A percentile compares a stretch with the other conserved stretches of the same genome.
phyloP scores from a whole-genome alignment of 2,888 invertebrate species.

The Tenthredo distinguenda region DNA sequence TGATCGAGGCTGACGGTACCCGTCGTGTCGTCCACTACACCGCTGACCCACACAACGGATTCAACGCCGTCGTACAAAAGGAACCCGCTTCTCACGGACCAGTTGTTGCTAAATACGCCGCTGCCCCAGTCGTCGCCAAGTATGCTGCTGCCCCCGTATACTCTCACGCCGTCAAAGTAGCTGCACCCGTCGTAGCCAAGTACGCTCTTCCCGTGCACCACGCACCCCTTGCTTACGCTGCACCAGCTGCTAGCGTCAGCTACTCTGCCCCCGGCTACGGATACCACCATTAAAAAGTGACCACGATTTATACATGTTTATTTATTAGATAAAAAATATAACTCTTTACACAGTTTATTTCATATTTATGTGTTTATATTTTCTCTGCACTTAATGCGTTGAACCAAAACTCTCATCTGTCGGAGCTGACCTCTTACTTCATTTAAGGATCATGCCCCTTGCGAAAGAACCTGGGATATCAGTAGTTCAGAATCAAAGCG shows the following conservation, averaged over 20 bases:
- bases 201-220: slow-evolving; percentile 73
- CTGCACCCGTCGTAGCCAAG: slow-evolving; percentile 71
- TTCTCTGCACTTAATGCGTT: neutral
- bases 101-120: slow-evolving; percentile 56
- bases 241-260: slow-evolving; percentile 31
- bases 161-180: slow-evolving; percentile 76
- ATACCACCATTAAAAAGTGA: slow-evolving; percentile 76
- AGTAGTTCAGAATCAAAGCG: too few relatives aligned
- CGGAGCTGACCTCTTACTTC: too few relatives aligned
- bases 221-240: slow-evolving; percentile 45
- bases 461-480: too few relatives aligned
- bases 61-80: slow-evolving; percentile 73
- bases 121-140: slow-evolving; percentile 71
- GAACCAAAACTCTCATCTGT: too few relatives aligned
- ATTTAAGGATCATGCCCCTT: too few relatives aligned
- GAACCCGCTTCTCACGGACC: slow-evolving; percentile 79
- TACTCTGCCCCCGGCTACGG: slow-evolving; percentile 57
- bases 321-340: slow-evolving; percentile 54
- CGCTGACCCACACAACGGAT: slow-evolving; percentile 75
- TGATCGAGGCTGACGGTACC: slow-evolving; percentile 63
- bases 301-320: slow-evolving; percentile 74
- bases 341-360: neutral
- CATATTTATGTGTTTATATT: neutral
- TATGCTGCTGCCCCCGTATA: slow-evolving; percentile 56
- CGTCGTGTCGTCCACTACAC: slow-evolving; percentile 83